phyloP scores from a whole-genome alignment of 35 echinoderm and acorn worm species.

The Patiria miniata region DNA sequence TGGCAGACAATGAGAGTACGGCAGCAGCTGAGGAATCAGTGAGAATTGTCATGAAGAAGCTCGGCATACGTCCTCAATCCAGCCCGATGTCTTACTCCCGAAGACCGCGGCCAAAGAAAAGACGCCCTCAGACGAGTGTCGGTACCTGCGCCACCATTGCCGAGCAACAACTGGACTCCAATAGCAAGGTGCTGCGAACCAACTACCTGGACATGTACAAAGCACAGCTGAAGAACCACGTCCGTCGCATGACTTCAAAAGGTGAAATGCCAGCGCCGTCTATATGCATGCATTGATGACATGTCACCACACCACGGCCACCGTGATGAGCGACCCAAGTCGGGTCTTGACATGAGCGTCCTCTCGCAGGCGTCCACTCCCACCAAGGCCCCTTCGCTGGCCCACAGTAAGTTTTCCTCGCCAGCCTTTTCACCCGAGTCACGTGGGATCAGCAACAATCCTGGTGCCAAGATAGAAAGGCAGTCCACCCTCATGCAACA shows the following conservation, averaged over 20 bases:
- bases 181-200: conserved; percentile 61
- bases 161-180: conserved; percentile 23
- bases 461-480: neutral
- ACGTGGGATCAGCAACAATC: conserved; percentile 1
- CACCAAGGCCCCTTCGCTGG: neutral
- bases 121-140: conserved; percentile 26
- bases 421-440: neutral
- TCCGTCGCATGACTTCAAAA: conserved; percentile 47
- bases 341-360: neutral
- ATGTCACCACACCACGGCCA: no score
- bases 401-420: neutral
- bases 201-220: conserved; percentile 64
- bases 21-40: conserved; percentile 5
- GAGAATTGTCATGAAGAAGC: neutral
- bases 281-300: neutral
- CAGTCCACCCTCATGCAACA: conserved; percentile 34
- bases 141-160: conserved; percentile 23
- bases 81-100: conserved; percentile 14
- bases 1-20: neutral
- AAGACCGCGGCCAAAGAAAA: conserved; percentile 32
- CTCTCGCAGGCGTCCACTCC: neutral
- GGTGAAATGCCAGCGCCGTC: conserved; percentile 17
- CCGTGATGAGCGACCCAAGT: neutral
- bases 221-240: conserved; percentile 60
- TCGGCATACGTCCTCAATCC: conserved; percentile 37